Conservation (phyloP, 2,113 vertebrate species). For the Rhegmatorhina hoffmannsi region DNA sequence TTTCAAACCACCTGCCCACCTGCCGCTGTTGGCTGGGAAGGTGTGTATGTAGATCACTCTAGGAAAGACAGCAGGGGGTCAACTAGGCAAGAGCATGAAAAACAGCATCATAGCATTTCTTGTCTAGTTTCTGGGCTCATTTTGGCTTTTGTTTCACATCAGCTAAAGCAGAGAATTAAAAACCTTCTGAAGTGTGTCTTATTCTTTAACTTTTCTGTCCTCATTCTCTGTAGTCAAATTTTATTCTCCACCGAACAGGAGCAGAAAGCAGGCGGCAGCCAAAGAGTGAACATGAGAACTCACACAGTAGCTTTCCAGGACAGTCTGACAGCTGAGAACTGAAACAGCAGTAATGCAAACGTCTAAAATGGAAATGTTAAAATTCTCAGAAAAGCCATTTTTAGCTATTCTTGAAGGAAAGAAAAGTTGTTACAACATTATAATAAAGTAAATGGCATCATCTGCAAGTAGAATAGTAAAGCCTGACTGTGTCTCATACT, state of each 20-base stretch:
- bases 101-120: background rate
- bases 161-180: background rate
- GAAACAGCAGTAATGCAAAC: background rate
- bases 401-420: background rate
- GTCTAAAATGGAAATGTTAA: background rate
- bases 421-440: background rate
- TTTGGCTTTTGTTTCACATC: background rate
- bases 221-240: background rate
- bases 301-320: background rate
- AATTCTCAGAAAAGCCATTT: background rate
- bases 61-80: background rate
- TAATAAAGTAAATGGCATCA: background rate
- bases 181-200: background rate
- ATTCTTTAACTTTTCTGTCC: background rate
- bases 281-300: background rate
- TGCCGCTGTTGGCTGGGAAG: background rate
- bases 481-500: background rate
- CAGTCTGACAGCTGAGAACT: background rate
- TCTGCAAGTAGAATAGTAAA: background rate
- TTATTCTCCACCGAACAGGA: background rate
- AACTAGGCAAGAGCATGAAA: background rate
- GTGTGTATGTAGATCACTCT: background rate
- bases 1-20: background rate
- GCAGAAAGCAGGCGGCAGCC: constrained; percentile 11
- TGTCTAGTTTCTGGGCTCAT: background rate